Conservation (phyloP, 2,888 invertebrate genomes). For the Chouioia cunea region DNA sequence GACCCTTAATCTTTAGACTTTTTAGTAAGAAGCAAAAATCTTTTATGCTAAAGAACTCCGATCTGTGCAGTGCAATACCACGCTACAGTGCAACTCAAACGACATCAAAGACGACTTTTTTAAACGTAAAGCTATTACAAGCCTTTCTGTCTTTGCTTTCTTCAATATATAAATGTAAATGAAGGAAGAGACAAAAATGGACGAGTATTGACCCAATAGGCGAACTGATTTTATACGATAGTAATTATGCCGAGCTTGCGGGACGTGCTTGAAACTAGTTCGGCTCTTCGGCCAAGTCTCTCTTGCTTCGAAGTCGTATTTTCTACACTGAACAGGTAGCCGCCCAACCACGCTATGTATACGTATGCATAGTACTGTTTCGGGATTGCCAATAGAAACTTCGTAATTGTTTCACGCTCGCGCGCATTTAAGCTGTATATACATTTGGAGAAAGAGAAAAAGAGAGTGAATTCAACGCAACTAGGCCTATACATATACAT, state of each 20-base stretch:
- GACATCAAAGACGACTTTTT: too few species aligned
- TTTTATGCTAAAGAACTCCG: too few species aligned
- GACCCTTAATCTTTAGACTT: too few species aligned
- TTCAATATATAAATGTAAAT: slow-evolving; percentile 45
- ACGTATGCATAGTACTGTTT: slow-evolving; percentile 47
- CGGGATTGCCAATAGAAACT: slow-evolving; percentile 59
- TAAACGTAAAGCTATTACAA: too few species aligned
- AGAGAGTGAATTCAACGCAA: neutral
- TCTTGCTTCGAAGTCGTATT: slow-evolving; percentile 50
- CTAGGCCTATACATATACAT: too few species aligned
- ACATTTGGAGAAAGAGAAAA: slow-evolving; percentile 19
- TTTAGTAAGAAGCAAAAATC: too few species aligned
- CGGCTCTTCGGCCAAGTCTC: slow-evolving; percentile 10
- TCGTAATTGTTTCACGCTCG: slow-evolving; percentile 57
- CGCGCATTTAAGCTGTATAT: slow-evolving; percentile 33
- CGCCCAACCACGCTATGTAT: slow-evolving; percentile 41
- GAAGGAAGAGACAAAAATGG: slow-evolving; percentile 16
- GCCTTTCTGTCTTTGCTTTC: slow-evolving; percentile 24
- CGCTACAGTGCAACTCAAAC: too few species aligned
- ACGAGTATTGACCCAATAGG: slow-evolving; percentile 1
- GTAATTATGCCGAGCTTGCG: slow-evolving; percentile 52
- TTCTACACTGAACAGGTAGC: slow-evolving; percentile 50
- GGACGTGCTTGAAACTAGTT: slow-evolving; percentile 45
- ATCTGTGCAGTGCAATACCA: too few species aligned
- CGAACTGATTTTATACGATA: slow-evolving; percentile 54